A percentile compares a stretch with the other conserved stretches of the same genome.
Conservation (phyloP, 2,113 vertebrate species). For the Plecotus auritus region DNA sequence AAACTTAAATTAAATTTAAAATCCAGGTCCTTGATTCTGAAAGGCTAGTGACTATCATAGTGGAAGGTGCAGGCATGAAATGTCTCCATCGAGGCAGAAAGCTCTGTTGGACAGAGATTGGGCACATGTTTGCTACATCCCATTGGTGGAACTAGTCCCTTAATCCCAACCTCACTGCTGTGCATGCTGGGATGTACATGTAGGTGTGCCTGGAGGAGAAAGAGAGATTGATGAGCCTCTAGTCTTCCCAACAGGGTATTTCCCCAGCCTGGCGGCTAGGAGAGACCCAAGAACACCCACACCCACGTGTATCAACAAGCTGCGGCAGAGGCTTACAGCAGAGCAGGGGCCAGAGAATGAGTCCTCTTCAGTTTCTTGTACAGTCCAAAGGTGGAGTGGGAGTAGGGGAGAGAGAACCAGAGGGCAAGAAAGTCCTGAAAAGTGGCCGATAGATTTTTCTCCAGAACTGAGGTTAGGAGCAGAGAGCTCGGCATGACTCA, state of each 20-base stretch:
- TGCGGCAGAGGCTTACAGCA: no score
- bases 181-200: fast-evolving
- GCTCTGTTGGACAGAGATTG: not conserved
- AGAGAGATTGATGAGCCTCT: not conserved
- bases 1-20: not conserved
- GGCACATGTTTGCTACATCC: not conserved
- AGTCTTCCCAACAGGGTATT: not conserved
- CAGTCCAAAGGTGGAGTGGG: not conserved
- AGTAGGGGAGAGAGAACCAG: not conserved
- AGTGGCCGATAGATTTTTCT: not conserved
- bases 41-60: not conserved
- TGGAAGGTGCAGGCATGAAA: not conserved
- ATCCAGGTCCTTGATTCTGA: not conserved
- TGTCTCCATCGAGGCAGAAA: not conserved
- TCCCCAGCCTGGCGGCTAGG: not conserved
- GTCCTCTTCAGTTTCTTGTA: no score
- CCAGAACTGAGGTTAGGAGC: not conserved
- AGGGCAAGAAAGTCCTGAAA: not conserved
- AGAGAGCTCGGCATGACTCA: not conserved
- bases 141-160: not conserved
- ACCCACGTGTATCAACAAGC: not conserved
- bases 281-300: not conserved
- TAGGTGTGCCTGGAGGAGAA: not conserved
- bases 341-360: not conserved
- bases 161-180: not conserved